phyloP scores from a whole-genome alignment of 2,797 vertebrate genomes.

The Poeciliopsis gracilis region DNA sequence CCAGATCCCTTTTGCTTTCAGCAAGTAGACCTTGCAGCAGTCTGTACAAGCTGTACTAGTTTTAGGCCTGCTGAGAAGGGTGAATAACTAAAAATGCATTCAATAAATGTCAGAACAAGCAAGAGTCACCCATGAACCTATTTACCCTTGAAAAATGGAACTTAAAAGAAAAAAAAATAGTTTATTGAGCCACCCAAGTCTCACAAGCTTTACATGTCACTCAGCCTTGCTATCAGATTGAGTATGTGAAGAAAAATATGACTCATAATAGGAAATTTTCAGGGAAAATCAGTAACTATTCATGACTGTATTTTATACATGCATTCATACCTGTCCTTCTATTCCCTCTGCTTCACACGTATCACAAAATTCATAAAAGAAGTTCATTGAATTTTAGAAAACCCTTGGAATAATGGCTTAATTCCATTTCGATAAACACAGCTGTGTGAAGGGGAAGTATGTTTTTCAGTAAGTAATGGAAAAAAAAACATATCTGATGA shows the following conservation, averaged over 20 bases:
- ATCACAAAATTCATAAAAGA: not conserved
- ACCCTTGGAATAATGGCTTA: conserved; percentile 8
- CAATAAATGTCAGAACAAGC: conserved; percentile 23
- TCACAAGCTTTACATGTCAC: not conserved
- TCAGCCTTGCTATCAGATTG: not conserved
- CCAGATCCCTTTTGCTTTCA: conserved; percentile 30
- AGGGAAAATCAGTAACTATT: not conserved
- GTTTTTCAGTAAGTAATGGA: conserved; percentile 42
- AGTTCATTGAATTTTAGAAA: conserved; percentile 11
- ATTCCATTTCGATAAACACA: conserved; percentile 24
- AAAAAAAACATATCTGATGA: conserved; percentile 49
- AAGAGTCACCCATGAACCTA: conserved; percentile 11
- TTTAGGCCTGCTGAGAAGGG: conserved; percentile 21
- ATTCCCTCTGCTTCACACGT: not conserved
- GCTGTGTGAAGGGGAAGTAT: conserved; percentile 22
- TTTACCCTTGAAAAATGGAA: conserved; percentile 1
- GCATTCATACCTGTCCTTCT: not conserved
- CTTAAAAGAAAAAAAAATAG: conserved; percentile 7
- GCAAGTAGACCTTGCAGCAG: conserved; percentile 36
- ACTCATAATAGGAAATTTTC: not conserved
- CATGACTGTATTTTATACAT: not conserved
- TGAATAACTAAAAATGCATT: conserved; percentile 31
- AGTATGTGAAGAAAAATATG: not conserved
- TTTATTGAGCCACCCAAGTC: not conserved
- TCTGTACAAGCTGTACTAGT: conserved; percentile 27